Base-by-base conservation (phyloP, 2,888 invertebrate species). In the Ophioninae sp. region DNA sequence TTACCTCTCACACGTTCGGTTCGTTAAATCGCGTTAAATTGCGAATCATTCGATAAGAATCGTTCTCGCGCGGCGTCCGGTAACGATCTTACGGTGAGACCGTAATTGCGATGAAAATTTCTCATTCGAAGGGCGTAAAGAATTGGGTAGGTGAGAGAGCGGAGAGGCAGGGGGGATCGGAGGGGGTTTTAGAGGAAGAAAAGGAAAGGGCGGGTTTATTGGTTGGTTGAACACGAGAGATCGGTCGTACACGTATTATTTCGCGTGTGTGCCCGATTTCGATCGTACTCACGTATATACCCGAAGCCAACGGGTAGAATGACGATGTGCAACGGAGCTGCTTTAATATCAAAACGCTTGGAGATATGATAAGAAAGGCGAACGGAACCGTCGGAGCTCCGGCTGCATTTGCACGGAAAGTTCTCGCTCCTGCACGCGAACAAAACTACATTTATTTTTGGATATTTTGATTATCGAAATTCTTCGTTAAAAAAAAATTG, bases 51-150 rank as follows among this genome's bases (percentile, higher is more conserved):
- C 64, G 78, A 78, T 78, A 78, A 78, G 39, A 64, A 78, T 78
- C 78, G 71, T 56, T 78, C 69, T 56, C 22, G 23, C 22, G 1
- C 22, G 64, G 61, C 77, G 63, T 71, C 71, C 56, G 69, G 69
- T 30, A 68, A 71, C 63, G 71, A 63, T 61, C 59, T 59, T 59
- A 22, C 22, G 23, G 22, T 30, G 23, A 23, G 63, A 39, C 68
- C 56, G 68, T 78, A 78, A 78, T 78, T 78, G 71, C 71, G 69
- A 61, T 78, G 78, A 71, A 78, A 78, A 78, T 71, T 78, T 78
- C 71, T 71, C 56, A 64, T 71, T 71, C 69, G 63, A 56, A 71
- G 56, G 30, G 63, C 41, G 41, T 41, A 41, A 41, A 41, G 41
- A 41, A 41, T 7, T 9, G 41, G 41, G 6, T 7, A 13, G 51